Evolutionary conservation across 2,113 vertebrate genomes (phyloP).

Genomic region (Ctenodactylus gundi): DNA sequence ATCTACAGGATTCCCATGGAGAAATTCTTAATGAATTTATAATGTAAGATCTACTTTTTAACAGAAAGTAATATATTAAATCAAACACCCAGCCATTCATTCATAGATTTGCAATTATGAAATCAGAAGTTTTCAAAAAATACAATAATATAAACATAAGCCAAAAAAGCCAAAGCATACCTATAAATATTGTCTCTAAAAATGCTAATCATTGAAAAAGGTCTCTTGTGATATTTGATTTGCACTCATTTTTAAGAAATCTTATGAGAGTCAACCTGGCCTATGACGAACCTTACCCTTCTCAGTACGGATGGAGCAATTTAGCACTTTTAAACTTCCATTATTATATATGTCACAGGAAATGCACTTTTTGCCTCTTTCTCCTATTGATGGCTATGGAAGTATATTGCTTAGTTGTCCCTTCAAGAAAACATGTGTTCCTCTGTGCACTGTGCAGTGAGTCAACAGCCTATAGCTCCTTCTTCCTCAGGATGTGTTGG

Average conservation of each 20-base stretch:
- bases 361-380: not conserved
- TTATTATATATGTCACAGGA: not conserved
- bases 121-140: conserved; percentile 42
- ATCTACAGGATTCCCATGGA: not conserved
- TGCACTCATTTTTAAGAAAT: not conserved
- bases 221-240: not conserved
- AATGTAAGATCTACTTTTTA: conserved; percentile 1
- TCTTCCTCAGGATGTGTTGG: not conserved
- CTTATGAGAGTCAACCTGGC: not conserved
- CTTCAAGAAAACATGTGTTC: not conserved
- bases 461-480: not conserved
- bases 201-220: not conserved
- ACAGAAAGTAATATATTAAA: not conserved
- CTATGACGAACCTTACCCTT: not conserved
- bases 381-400: not conserved
- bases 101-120: conserved; percentile 3
- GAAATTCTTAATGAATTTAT: conserved; percentile 37
- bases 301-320: not conserved
- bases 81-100: not conserved
- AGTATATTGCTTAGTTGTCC: not conserved
- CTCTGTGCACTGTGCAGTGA: not conserved
- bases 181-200: not conserved
- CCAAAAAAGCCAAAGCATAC: not conserved
- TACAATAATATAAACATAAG: not conserved
- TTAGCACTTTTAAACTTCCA: not conserved